Conservation (phyloP, 1,140 invertebrate species). For the Magallana gigas region DNA sequence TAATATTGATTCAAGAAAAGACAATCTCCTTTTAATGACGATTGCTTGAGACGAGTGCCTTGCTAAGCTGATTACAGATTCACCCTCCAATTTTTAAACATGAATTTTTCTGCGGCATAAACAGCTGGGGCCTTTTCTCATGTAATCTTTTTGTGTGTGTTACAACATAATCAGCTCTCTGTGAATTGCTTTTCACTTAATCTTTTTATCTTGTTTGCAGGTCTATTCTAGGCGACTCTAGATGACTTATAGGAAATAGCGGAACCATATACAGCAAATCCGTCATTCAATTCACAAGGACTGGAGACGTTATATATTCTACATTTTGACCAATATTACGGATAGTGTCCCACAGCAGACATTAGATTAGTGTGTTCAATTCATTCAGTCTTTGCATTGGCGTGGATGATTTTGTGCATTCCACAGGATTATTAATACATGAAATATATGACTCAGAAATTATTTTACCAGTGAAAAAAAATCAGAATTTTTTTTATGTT, state of each 20-base stretch:
- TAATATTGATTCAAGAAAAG: too few species aligned
- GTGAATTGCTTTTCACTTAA: conserved; percentile 34
- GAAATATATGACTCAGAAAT: not conserved
- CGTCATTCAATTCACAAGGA: not conserved
- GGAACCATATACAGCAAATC: not conserved
- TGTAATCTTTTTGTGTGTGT: not conserved
- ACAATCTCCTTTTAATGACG: not conserved
- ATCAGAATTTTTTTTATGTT: too few species aligned
- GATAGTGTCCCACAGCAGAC: not conserved
- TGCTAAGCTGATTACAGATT: not conserved
- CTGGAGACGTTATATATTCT: not conserved
- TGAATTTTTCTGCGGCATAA: not conserved
- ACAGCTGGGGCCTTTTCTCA: conserved; percentile 21
- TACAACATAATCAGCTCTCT: conserved; percentile 36
- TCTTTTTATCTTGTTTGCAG: conserved; percentile 34
- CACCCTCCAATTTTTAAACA: not conserved
- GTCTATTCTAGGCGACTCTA: not conserved
- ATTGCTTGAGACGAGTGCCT: not conserved
- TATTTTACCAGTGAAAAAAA: too few species aligned
- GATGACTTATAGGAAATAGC: not conserved
- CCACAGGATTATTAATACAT: not conserved
- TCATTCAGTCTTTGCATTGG: not conserved
- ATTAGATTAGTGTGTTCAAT: too few species aligned
- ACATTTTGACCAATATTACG: not conserved
- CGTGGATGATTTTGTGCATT: conserved; percentile 1